Evolutionary conservation across 2,888 invertebrate species (phyloP), one percentile per base, ranked within the genome.

Genomic region (Latheticus oryzae): DNA sequence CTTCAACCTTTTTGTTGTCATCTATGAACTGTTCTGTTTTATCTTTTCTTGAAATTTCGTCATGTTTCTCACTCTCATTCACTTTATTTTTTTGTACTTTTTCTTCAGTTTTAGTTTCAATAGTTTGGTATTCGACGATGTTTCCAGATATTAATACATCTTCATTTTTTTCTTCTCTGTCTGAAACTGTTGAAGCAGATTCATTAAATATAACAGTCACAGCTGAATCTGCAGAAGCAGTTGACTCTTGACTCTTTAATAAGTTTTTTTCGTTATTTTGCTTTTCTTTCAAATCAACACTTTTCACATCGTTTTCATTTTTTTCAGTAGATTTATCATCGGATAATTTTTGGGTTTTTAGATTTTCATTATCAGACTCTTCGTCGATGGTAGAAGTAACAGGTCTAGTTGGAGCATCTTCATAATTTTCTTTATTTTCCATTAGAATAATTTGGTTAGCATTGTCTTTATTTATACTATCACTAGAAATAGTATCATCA

Each of bases 321-420:
- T n/a, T n/a, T n/a, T n/a, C n/a, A n/a, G n/a, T n/a, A n/a, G n/a
- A n/a, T n/a, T n/a, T n/a, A n/a, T n/a, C n/a, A n/a, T n/a, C 15
- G 7, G 21, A 38, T 38, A 38, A 21, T 19, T 38, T 40, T 50
- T 53, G 2, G 28, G n/a, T n/a, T n/a, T n/a, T 16, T 50, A 13
- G 15, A 12, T 23, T 24, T n/a, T n/a, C 16, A 1, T 21, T 5
- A 19, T 28, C 12, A 13, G 7, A 28, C 12, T 28, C 28, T 28
- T 28, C 8, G 3, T 28, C 33, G 21, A 19, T 28, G 5, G 9
- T 50, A 9, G 64, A 63, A 23, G 64, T 63, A 32, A 52, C 56
- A 35, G 64, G 62, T 12, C 62, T 42, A 7, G 64, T 62, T 11
- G 62, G 61, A 11, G 59, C 58, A 13, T 54, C 48, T 51, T 61